A percentile compares a stretch with the other conserved stretches of the same genome.
These are phyloP conservation scores for Clupea harengus DNA, from an alignment of 2,113 vertebrate genomes.

Conservation along the genomic window DNA sequence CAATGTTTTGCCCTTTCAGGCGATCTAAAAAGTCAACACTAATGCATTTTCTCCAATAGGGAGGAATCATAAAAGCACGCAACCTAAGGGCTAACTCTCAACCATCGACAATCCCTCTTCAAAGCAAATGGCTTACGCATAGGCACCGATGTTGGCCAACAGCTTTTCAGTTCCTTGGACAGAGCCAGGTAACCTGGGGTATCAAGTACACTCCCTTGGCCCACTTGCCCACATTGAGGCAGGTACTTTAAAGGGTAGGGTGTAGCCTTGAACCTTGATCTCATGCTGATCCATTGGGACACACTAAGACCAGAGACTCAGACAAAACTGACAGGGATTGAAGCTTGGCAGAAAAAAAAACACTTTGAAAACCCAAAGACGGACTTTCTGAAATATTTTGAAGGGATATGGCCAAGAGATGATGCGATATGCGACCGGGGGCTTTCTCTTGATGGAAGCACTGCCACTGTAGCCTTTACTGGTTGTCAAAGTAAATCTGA, in stretches of 20 bases:
- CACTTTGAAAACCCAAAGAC: not conserved
- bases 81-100: constrained; percentile 10
- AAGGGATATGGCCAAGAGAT: not conserved
- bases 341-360: not conserved
- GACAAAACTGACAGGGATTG: not conserved
- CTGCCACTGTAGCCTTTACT: not conserved
- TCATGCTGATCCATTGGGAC: constrained; percentile 9
- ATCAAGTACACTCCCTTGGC: not conserved
- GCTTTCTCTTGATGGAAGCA: not conserved
- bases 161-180: constrained; percentile 22
- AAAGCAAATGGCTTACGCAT: constrained; percentile 24
- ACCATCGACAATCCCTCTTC: constrained; percentile 13
- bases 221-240: not conserved
- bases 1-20: not conserved
- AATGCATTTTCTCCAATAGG: not conserved
- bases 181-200: constrained; percentile 27
- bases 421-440: not conserved
- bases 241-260: not conserved
- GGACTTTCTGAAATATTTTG: not conserved
- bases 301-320: constrained; percentile 11
- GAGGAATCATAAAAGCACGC: not conserved
- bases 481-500: not conserved
- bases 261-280: not conserved
- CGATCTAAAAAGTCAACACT: constrained; percentile 17
- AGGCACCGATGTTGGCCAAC: not conserved